Conservation (phyloP, 2,797 vertebrate genomes). For the Mus caroli region DNA sequence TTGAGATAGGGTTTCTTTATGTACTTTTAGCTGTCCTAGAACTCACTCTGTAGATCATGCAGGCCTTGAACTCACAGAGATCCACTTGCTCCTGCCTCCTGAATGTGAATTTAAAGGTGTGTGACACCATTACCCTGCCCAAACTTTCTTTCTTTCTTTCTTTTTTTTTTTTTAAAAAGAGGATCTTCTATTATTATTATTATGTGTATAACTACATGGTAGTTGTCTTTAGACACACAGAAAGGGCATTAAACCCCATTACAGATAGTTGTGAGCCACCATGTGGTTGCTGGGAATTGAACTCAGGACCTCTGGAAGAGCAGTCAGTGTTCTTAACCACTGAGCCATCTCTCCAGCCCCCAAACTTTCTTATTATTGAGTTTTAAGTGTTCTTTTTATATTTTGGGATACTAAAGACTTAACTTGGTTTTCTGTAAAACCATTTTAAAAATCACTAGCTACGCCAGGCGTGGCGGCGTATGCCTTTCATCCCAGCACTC, state of each 20-base stretch:
- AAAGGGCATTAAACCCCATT: no score
- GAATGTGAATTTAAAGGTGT: neutral
- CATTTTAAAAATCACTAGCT: constrained; percentile 16
- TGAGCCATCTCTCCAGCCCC: no score
- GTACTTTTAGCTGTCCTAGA: neutral
- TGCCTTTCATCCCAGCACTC: no score
- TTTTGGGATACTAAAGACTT: constrained; percentile 16
- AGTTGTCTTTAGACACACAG: no score
- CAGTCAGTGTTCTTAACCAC: no score
- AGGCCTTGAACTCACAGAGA: neutral
- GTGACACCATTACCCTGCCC: neutral
- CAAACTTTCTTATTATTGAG: neutral
- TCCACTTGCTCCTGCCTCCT: neutral
- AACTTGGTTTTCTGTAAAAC: constrained; percentile 3
- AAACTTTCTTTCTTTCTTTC: neutral
- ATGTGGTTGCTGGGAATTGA: no score
- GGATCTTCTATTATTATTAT: no score
- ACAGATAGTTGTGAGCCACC: no score
- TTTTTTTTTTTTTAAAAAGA: no score
- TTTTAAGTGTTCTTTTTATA: neutral
- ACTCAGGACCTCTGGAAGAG: no score
- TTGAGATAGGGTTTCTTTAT: neutral
- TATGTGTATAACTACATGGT: no score
- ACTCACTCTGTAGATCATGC: neutral
- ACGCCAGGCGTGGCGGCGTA: neutral